phyloP scores from a whole-genome alignment of 2,113 vertebrate genomes.

The Solea senegalensis region DNA sequence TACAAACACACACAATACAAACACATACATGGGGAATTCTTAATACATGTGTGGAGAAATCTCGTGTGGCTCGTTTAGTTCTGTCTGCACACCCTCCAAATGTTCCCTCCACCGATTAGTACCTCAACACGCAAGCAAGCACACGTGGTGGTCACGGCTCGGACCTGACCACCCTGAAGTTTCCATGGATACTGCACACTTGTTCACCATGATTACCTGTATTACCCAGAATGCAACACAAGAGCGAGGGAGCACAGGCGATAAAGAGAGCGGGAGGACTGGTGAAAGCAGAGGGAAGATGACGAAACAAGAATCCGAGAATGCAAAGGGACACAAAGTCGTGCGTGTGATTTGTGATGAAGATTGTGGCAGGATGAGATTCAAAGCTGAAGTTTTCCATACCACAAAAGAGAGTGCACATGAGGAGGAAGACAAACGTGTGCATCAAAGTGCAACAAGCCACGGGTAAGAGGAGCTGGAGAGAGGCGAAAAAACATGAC shows the following conservation, averaged over 20 bases:
- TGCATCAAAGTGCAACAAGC: constrained; percentile 67
- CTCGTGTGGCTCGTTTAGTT: not conserved
- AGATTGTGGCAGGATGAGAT: constrained; percentile 10
- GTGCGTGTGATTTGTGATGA: constrained; percentile 16
- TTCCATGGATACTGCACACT: constrained; percentile 83
- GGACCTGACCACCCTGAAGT: constrained; percentile 87
- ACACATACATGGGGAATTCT: constrained; percentile 16
- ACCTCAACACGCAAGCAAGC: constrained; percentile 31
- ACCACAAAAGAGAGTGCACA: constrained; percentile 2
- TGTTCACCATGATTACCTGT: constrained; percentile 89
- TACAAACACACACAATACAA: constrained; percentile 1
- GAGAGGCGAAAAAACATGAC: constrained; percentile 7
- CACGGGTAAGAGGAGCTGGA: constrained; percentile 62
- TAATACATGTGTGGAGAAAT: constrained; percentile 18
- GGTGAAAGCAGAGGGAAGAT: constrained; percentile 1
- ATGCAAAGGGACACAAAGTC: constrained; percentile 10
- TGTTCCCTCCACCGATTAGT: constrained; percentile 35
- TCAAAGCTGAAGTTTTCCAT: constrained; percentile 6
- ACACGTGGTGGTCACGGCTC: constrained; percentile 12
- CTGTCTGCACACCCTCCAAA: constrained; percentile 1
- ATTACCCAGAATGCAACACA: constrained; percentile 89
- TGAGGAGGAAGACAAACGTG: constrained; percentile 11
- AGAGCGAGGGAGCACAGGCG: constrained; percentile 60
- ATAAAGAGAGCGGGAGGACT: constrained; percentile 21
- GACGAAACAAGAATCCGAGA: constrained; percentile 17